Conservation (phyloP, 2,888 invertebrate genomes). For the Mesoligia furuncula region DNA sequence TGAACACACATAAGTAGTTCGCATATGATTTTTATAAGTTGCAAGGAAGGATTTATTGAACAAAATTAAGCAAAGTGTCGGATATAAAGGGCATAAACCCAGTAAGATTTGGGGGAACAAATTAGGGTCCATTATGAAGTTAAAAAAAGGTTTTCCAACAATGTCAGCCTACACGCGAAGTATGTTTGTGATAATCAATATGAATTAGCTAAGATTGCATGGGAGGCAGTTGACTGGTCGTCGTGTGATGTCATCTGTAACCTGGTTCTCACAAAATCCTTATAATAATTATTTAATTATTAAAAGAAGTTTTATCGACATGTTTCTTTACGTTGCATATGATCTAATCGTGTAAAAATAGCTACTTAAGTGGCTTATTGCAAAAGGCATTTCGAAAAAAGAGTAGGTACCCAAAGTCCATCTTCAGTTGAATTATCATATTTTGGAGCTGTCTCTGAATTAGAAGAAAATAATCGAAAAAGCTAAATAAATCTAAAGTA, state of each 20-base stretch:
- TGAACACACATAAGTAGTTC: conserved; percentile 49
- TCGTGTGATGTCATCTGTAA: conserved; percentile 30
- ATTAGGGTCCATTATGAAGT: conserved; percentile 44
- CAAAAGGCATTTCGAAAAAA: background rate
- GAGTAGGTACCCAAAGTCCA: background rate
- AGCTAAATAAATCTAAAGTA: background rate
- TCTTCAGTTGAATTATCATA: background rate
- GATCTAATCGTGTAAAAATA: background rate
- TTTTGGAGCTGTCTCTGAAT: background rate
- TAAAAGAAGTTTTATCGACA: background rate
- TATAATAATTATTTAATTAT: conserved; percentile 5
- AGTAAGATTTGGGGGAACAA: conserved; percentile 36
- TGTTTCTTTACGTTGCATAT: background rate
- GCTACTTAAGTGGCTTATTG: no score
- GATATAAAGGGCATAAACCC: conserved; percentile 29
- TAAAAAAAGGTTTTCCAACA: conserved; percentile 26
- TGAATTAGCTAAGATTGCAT: conserved; percentile 18
- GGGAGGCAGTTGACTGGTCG: conserved; percentile 7
- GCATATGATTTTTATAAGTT: conserved; percentile 37
- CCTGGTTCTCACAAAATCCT: conserved; percentile 31
- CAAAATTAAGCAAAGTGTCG: conserved; percentile 45
- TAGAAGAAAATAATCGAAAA: background rate
- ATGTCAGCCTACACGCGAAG: conserved; percentile 34
- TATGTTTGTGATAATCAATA: conserved; percentile 25
- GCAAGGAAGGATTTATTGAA: conserved; percentile 40